These are phyloP conservation scores for Drosophila paulistorum DNA, from an alignment of 1,140 invertebrate genomes.

Conservation along the genomic window DNA sequence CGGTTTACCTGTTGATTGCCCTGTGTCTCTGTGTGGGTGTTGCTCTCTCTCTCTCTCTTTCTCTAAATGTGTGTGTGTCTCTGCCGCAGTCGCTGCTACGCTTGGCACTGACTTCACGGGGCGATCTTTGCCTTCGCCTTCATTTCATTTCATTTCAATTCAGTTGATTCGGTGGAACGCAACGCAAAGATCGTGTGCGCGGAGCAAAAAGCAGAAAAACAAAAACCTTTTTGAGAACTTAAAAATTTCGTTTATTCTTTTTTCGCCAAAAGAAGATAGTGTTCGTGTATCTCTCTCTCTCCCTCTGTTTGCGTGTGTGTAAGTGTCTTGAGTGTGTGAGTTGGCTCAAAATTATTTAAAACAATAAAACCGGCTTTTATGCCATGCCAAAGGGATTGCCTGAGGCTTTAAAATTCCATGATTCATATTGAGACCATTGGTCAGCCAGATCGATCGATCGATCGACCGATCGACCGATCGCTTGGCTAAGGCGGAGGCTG, in stretches of 20 bases:
- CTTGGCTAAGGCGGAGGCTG: neutral
- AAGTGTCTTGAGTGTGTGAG: neutral
- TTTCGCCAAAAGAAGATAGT: slow-evolving; percentile 36
- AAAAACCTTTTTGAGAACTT: slow-evolving; percentile 19
- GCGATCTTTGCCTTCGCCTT: slow-evolving; percentile 42
- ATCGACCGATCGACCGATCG: neutral
- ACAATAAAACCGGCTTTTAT: slow-evolving; percentile 39
- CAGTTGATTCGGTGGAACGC: slow-evolving; percentile 27
- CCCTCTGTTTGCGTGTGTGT: neutral
- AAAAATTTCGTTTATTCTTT: slow-evolving; percentile 3
- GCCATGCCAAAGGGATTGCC: slow-evolving; percentile 11
- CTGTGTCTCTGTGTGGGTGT: slow-evolving; percentile 15
- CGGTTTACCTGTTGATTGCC: slow-evolving; percentile 67
- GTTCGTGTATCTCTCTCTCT: neutral
- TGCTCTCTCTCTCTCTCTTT: neutral
- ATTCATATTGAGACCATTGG: slow-evolving; percentile 44
- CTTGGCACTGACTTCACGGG: slow-evolving; percentile 42
- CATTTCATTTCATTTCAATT: slow-evolving; percentile 21
- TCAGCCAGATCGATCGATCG: neutral
- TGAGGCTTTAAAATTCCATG: slow-evolving; percentile 30
- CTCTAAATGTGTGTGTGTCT: slow-evolving; percentile 12
- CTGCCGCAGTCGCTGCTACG: slow-evolving; percentile 8
- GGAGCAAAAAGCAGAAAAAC: slow-evolving; percentile 1
- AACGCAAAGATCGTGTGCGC: slow-evolving; percentile 20
- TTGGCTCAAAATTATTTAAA: neutral